Evolutionary conservation across 2,888 invertebrate genomes (phyloP).

Genomic region (Platerodrilus igneus): DNA sequence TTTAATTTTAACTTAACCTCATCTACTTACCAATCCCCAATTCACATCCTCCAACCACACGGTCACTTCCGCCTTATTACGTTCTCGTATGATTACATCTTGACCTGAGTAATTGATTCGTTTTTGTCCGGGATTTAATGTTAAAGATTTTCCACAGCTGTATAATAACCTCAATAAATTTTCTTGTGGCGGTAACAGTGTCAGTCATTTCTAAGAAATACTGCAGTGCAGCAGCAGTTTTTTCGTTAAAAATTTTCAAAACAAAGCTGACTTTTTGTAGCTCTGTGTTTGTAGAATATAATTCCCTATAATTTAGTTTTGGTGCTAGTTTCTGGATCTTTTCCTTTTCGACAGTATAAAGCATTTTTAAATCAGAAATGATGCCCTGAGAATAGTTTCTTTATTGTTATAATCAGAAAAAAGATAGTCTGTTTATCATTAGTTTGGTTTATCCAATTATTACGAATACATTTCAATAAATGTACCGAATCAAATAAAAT

Average conservation of each 20-base stretch:
- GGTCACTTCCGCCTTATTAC: too few species aligned
- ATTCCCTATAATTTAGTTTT: background rate
- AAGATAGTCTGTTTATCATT: constrained; percentile 3
- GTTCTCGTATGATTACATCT: too few species aligned
- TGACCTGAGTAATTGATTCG: too few species aligned
- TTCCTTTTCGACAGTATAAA: constrained; percentile 2
- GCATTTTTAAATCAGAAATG: constrained; percentile 2
- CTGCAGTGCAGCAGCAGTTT: too few species aligned
- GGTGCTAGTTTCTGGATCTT: constrained; percentile 3
- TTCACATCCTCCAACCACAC: too few species aligned
- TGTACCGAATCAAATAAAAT: constrained; percentile 3
- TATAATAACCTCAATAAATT: too few species aligned
- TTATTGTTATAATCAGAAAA: background rate
- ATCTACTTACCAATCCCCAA: too few species aligned
- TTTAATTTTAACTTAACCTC: too few species aligned
- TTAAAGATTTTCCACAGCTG: too few species aligned
- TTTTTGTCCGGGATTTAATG: too few species aligned
- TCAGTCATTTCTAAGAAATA: too few species aligned
- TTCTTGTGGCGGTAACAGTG: too few species aligned
- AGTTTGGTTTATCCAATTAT: constrained; percentile 6
- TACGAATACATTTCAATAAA: constrained; percentile 1
- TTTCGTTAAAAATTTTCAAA: constrained; percentile 6
- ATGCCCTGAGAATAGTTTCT: background rate
- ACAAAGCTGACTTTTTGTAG: constrained; percentile 1
- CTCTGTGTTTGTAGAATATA: constrained; percentile 1